Percentiles rank a stretch among this genome's conserved stretches.
Evolutionary conservation across 2,113 vertebrate species (phyloP).

Genomic region (Trochalopteron elliotii): DNA sequence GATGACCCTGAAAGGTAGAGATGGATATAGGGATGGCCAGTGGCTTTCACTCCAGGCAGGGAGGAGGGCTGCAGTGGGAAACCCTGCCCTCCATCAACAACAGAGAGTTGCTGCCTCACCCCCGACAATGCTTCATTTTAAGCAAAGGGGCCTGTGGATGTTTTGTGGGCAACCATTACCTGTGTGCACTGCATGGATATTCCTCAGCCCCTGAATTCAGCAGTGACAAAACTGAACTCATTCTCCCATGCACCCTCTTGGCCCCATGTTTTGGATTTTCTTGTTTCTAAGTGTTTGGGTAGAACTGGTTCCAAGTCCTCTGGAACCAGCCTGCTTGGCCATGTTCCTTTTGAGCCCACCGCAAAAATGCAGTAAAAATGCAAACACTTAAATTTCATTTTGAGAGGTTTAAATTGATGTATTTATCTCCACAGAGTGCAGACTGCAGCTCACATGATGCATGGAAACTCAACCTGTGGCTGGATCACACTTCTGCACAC

Average conservation of each 20-base stretch:
- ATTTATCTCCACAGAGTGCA: neutral
- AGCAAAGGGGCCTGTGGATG: neutral
- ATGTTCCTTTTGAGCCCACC: neutral
- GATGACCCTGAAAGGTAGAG: neutral
- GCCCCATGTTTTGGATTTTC: neutral
- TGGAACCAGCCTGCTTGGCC: neutral
- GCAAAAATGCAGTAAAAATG: neutral
- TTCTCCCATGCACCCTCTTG: neutral
- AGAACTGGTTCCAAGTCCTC: neutral
- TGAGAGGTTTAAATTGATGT: neutral
- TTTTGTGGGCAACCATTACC: neutral
- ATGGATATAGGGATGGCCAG: neutral
- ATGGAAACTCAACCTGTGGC: rapidly evolving
- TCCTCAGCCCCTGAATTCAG: neutral
- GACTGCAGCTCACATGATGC: neutral
- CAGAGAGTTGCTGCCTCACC: neutral
- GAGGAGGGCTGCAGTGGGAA: neutral
- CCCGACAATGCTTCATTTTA: neutral
- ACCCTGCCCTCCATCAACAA: neutral
- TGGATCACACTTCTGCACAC: neutral
- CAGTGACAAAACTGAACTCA: neutral
- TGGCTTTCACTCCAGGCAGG: neutral
- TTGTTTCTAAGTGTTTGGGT: neutral
- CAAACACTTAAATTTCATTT: neutral
- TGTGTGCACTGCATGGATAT: neutral